Conservation (phyloP, 1,140 invertebrate genomes). For the Zaprionus tsacasi region DNA sequence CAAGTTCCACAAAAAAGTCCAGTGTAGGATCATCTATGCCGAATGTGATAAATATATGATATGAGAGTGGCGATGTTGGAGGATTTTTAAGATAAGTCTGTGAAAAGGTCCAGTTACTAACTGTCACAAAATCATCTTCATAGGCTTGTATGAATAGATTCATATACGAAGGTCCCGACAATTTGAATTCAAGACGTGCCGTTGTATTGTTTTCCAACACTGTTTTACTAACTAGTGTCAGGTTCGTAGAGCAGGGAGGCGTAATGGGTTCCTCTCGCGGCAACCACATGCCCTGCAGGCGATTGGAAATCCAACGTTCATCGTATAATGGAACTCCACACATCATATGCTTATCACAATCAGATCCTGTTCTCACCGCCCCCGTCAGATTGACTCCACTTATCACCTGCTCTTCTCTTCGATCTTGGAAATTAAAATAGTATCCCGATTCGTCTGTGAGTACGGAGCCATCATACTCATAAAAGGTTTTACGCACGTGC, state of each 20-base stretch:
- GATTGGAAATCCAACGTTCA: constrained; percentile 77
- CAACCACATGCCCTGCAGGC: constrained; percentile 38
- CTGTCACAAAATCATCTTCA: constrained; percentile 24
- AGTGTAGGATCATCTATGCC: constrained; percentile 85
- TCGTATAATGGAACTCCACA: constrained; percentile 90
- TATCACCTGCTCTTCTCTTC: constrained; percentile 87
- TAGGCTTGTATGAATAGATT: constrained; percentile 24
- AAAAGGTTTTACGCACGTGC: constrained; percentile 87
- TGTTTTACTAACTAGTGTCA: constrained; percentile 15
- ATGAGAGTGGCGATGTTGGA: constrained; percentile 10
- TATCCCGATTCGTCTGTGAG: constrained; percentile 86
- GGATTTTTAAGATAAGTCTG: constrained; percentile 9
- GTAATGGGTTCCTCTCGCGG: constrained; percentile 27
- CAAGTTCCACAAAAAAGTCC: constrained; percentile 85
- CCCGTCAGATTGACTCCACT: constrained; percentile 83
- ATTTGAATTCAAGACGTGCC: constrained; percentile 13
- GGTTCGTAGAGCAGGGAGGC: neutral
- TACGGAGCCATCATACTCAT: constrained; percentile 85
- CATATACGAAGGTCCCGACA: constrained; percentile 18
- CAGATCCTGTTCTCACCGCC: constrained; percentile 85
- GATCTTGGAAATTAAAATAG: constrained; percentile 90
- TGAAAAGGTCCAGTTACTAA: constrained; percentile 35
- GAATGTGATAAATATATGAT: constrained; percentile 30
- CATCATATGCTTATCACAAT: constrained; percentile 88
- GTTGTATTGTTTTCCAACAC: constrained; percentile 17